Conservation (phyloP, 2,888 invertebrate species). For the Platerodrilus igneus region DNA sequence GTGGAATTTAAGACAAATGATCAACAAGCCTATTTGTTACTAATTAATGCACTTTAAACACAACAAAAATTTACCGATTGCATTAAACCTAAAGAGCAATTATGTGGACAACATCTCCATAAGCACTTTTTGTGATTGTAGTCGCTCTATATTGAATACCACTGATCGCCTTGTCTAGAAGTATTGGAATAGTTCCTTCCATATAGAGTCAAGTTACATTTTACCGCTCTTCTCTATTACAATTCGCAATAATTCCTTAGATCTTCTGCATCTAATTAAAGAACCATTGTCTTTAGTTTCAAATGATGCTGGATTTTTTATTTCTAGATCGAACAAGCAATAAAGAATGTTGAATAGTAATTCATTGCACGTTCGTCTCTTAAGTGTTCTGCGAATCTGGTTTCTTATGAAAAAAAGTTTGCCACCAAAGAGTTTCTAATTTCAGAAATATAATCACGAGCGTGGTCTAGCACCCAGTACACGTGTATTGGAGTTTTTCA, state of each 20-base stretch:
- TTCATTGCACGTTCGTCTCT: conserved; percentile 15
- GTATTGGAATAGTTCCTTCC: conserved; percentile 18
- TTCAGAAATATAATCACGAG: conserved; percentile 28
- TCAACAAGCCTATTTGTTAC: too few species aligned
- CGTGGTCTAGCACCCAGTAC: conserved; percentile 34
- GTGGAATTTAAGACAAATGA: too few species aligned
- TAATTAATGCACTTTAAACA: too few species aligned
- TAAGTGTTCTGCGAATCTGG: conserved; percentile 12
- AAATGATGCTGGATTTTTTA: neutral
- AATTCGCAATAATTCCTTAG: conserved; percentile 16
- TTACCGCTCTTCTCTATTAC: conserved; percentile 14
- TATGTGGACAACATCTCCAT: conserved; percentile 21
- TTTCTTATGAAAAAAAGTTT: conserved; percentile 11
- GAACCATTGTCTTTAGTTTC: conserved; percentile 14
- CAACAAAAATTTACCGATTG: too few species aligned
- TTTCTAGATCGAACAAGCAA: conserved; percentile 5
- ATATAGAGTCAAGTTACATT: conserved; percentile 20
- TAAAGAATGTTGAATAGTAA: conserved; percentile 9
- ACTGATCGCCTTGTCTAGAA: conserved; percentile 21
- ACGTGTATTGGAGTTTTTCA: conserved; percentile 30
- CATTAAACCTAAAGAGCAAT: too few species aligned
- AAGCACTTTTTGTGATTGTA: conserved; percentile 24
- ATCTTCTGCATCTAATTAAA: conserved; percentile 20
- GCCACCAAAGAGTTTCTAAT: conserved; percentile 19
- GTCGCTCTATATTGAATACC: conserved; percentile 25